phyloP scores from a whole-genome alignment of 2,888 invertebrate species.

The Tanaodytes sp. region DNA sequence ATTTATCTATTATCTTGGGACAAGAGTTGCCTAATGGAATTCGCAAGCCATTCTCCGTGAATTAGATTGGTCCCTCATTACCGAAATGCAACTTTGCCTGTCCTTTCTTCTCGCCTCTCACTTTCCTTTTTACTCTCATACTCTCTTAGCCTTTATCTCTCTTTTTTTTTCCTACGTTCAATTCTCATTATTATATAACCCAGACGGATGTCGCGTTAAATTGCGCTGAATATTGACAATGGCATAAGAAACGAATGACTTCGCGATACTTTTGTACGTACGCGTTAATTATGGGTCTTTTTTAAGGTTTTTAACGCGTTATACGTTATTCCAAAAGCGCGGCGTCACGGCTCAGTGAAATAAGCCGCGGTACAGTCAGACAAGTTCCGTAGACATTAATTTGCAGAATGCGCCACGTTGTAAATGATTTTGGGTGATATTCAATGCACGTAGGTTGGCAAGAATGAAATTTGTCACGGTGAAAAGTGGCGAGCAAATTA shows the following conservation, averaged over 20 bases:
- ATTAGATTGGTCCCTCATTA: conserved; percentile 23
- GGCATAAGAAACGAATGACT: conserved; percentile 7
- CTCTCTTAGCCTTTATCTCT: too few species aligned
- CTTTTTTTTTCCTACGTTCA: too few species aligned
- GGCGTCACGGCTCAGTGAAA: conserved; percentile 43
- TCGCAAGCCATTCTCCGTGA: conserved; percentile 11
- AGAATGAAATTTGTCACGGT: conserved; percentile 65
- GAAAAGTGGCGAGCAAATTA: conserved; percentile 63
- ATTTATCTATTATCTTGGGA: conserved; percentile 32
- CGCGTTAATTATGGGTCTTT: too few species aligned
- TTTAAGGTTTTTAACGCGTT: too few species aligned
- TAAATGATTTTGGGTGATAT: conserved; percentile 57
- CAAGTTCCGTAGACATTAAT: conserved; percentile 57
- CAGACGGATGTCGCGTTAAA: too few species aligned
- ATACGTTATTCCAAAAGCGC: conserved; percentile 41
- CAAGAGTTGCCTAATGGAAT: conserved; percentile 22
- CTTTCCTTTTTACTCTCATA: too few species aligned
- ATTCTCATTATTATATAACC: too few species aligned
- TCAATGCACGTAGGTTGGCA: conserved; percentile 62
- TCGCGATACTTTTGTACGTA: too few species aligned
- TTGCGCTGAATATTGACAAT: too few species aligned
- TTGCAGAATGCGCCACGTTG: conserved; percentile 54
- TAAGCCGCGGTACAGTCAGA: conserved; percentile 46
- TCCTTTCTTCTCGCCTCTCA: too few species aligned
- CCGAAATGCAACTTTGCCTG: too few species aligned